Evolutionary conservation across 1,140 invertebrate species (phyloP), one percentile per base, ranked within the genome.

Genomic region (Saxidomus purpurata): DNA sequence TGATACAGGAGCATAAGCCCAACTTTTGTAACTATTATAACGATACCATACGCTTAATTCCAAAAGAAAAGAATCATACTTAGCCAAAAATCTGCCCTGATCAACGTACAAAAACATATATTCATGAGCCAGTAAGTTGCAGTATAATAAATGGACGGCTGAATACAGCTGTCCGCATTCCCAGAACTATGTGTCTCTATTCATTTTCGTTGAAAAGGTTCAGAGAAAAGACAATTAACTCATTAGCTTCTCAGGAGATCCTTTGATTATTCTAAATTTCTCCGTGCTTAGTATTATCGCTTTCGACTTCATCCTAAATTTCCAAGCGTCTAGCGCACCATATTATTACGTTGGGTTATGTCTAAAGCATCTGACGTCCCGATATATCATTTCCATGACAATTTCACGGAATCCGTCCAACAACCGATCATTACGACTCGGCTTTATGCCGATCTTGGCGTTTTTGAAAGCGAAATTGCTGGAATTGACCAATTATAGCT

Each of bases 381-480:
- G 67, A 89, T 89, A 83, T 76, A 89, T 89, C 79, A 83, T 89
- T 89, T 83, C 49, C 79, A 76, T 76, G 79, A 49, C 69, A 69
- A 89, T 83, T 89, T 83, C 81, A 83, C 80, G 87, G 80, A 83
- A 77, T 71, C 36, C 40, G 25, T 87, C 52, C 34, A 43, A 69
- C 74, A 88, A 88, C 87, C 15, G 43, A 38, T 89, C 40, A 89
- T 89, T 89, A 89, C n/a, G 38, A 8, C 31, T 36, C 52, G 52
- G 67, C 36, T 89, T 82, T 76, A 89, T 89, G 49, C 87, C 81
- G 61, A 83, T 47, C 38, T 47, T 77, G 63, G 87, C 79, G 69
- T 89, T 83, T 89, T 84, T 89, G 87, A 89, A 89, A 89, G 80
- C 43, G 59, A 89, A 89, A 89, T 89, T 84, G 87, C 80, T 89